A percentile compares a stretch with the other conserved stretches of the same genome.
Evolutionary conservation across 2,797 vertebrate species (phyloP).

Genomic region (Enteromius radiatus): DNA sequence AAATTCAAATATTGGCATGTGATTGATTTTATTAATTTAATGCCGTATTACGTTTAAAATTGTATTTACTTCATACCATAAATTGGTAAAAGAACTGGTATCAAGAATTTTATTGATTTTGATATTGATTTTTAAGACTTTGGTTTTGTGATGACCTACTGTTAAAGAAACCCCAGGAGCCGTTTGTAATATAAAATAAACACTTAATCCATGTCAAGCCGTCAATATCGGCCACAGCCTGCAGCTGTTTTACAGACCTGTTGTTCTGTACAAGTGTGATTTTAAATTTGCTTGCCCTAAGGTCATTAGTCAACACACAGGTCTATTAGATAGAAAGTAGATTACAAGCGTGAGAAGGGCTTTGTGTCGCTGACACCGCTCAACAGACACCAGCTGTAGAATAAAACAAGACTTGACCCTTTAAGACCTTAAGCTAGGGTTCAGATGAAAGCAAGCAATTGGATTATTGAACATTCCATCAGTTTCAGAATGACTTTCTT

Average conservation of each 20-base stretch:
- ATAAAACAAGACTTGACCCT: slow-evolving; percentile 16
- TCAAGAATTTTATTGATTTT: background rate
- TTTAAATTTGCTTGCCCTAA: background rate
- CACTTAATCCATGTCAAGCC: background rate
- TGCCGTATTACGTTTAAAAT: background rate
- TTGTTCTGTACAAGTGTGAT: background rate
- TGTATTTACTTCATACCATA: background rate
- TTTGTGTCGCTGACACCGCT: background rate
- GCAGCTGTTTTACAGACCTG: background rate
- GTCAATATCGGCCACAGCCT: background rate
- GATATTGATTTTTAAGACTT: background rate
- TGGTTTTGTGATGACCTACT: background rate
- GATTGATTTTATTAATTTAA: background rate
- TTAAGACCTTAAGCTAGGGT: background rate
- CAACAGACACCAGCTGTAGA: background rate
- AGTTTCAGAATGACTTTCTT: slow-evolving; percentile 53
- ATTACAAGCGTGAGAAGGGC: background rate
- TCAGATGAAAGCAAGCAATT: slow-evolving; percentile 13
- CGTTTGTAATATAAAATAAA: background rate
- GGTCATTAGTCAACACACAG: slow-evolving; percentile 13
- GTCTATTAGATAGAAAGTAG: slow-evolving; percentile 4
- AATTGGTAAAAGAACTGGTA: background rate
- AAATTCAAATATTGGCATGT: background rate
- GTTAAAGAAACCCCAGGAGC: background rate
- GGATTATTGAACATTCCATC: slow-evolving; percentile 46